Evolutionary conservation across 2,113 vertebrate species (phyloP).

Genomic region (Lepus americanus): DNA sequence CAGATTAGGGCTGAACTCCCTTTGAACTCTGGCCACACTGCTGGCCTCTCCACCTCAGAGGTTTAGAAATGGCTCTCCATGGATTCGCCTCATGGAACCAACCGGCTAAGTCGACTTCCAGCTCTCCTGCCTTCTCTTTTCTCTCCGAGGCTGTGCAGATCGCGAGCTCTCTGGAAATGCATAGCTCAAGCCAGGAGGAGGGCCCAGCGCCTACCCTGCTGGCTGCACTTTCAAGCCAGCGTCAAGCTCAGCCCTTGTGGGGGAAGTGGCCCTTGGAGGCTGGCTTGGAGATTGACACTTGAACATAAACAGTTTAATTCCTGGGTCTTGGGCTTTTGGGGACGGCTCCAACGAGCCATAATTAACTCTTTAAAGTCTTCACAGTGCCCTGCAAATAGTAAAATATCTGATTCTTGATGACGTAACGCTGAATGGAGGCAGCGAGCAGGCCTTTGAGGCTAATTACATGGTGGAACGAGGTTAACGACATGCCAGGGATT

Average conservation of each 20-base stretch:
- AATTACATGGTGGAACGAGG: conserved; percentile 83
- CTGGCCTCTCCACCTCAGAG: conserved; percentile 72
- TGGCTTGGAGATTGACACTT: conserved; percentile 29
- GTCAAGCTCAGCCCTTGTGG: background rate
- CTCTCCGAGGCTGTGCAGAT: background rate
- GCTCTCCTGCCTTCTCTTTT: conserved; percentile 2
- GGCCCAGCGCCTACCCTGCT: fast-evolving
- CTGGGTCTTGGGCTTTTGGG: conserved; percentile 65
- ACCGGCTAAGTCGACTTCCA: conserved; percentile 51
- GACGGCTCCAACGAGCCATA: conserved; percentile 73
- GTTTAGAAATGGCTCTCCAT: conserved; percentile 53
- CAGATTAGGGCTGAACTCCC: conserved; percentile 83
- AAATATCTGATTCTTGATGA: conserved; percentile 80
- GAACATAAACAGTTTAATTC: conserved; percentile 68
- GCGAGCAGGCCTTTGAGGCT: conserved; percentile 75
- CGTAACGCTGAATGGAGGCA: conserved; percentile 80
- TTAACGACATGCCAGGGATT: conserved; percentile 79
- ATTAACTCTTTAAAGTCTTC: conserved; percentile 84
- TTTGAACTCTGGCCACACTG: conserved; percentile 78
- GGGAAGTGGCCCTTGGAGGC: background rate
- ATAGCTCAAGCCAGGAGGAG: background rate
- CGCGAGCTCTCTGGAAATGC: background rate
- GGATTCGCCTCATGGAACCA: conserved; percentile 34
- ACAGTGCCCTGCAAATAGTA: conserved; percentile 61
- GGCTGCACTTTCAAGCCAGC: background rate